phyloP scores from a whole-genome alignment of 2,113 vertebrate species.

The Tetrax tetrax region DNA sequence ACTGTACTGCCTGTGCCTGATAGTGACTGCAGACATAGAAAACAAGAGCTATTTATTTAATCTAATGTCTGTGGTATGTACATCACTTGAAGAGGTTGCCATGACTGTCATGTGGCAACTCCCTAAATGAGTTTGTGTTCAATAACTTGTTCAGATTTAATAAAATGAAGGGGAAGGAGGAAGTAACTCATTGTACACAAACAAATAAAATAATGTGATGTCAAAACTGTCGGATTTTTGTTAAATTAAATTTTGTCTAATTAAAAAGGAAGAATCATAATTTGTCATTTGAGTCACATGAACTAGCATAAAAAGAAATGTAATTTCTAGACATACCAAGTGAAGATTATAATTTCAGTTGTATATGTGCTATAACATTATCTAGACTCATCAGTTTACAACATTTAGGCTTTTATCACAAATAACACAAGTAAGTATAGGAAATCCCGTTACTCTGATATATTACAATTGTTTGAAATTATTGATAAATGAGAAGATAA shows the following conservation, averaged over 20 bases:
- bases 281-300: neutral
- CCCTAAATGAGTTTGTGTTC: neutral
- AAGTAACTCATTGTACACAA: neutral
- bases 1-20: neutral
- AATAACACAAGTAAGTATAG: neutral
- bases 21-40: neutral
- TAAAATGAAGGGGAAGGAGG: neutral
- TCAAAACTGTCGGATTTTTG: neutral
- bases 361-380: neutral
- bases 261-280: neutral
- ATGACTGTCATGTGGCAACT: neutral
- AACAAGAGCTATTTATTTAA: neutral
- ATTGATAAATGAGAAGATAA: neutral
- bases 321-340: neutral
- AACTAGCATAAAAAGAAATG: neutral
- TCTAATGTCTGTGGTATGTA: neutral
- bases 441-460: neutral
- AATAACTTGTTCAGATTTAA: neutral
- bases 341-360: neutral
- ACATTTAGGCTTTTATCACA: neutral
- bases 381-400: neutral
- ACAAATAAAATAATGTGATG: neutral
- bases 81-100: neutral
- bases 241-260: neutral
- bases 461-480: neutral